phyloP scores from a whole-genome alignment of 2,113 vertebrate species.

The Brienomyrus longianalis region DNA sequence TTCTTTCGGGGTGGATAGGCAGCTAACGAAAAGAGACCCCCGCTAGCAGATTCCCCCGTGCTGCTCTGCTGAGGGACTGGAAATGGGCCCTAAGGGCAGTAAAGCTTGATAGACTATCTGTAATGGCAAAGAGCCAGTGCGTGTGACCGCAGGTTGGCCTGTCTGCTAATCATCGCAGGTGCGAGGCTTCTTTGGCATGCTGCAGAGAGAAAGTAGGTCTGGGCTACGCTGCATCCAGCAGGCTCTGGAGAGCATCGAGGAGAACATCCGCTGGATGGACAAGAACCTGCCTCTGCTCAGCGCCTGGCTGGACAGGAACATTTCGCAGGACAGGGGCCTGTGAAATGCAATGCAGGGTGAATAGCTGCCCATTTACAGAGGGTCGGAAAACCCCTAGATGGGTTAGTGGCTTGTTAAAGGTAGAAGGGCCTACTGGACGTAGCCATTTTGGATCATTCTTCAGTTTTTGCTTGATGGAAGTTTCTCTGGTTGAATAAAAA shows the following conservation, averaged over 20 bases:
- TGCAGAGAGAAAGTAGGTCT: conserved; percentile 63
- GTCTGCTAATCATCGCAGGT: conserved; percentile 51
- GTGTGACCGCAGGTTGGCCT: neutral
- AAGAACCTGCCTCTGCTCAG: conserved; percentile 69
- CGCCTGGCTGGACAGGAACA: conserved; percentile 59
- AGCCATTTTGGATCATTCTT: neutral
- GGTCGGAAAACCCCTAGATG: neutral
- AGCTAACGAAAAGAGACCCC: no score
- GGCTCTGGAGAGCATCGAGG: conserved; percentile 71
- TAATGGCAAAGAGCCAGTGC: neutral
- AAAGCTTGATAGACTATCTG: neutral
- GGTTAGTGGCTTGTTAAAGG: neutral
- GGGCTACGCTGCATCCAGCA: conserved; percentile 76
- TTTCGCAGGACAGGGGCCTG: neutral
- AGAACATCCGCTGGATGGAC: conserved; percentile 82
- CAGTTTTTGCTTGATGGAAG: neutral
- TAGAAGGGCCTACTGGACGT: neutral
- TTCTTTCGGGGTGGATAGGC: neutral
- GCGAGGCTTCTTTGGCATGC: conserved; percentile 68
- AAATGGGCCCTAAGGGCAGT: neutral
- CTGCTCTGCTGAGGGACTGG: neutral
- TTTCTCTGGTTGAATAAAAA: neutral
- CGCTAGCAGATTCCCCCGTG: no score
- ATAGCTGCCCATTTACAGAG: neutral
- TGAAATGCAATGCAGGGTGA: neutral